A percentile compares a stretch with the other conserved stretches of the same genome.
Evolutionary conservation across 1,140 invertebrate genomes (phyloP).

Genomic region (Bradynema listronoti): DNA sequence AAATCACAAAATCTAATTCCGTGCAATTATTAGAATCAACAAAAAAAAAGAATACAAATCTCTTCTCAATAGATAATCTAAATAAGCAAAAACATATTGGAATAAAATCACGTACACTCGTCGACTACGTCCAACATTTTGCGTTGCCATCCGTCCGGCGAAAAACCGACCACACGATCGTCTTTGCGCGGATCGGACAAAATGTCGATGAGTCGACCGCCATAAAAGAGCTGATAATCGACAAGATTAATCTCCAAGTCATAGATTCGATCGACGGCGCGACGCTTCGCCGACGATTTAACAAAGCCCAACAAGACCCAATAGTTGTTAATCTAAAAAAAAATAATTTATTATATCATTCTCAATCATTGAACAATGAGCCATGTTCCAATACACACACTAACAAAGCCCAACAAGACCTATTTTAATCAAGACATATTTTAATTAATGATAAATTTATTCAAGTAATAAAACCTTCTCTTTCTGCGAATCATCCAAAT

Average conservation of each 20-base stretch:
- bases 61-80: too few species aligned
- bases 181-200: slow-evolving; percentile 53
- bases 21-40: too few species aligned
- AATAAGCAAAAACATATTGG: slow-evolving; percentile 15
- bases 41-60: too few species aligned
- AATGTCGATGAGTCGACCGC: slow-evolving; percentile 52
- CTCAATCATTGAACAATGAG: slow-evolving; percentile 4
- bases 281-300: slow-evolving; percentile 17
- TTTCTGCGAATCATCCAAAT: slow-evolving; percentile 48
- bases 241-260: slow-evolving; percentile 52
- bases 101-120: slow-evolving; percentile 29
- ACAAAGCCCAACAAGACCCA: slow-evolving; percentile 51
- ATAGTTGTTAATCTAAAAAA: slow-evolving; percentile 36
- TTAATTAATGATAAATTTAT: not conserved
- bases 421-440: too few species aligned
- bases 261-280: slow-evolving; percentile 35
- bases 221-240: slow-evolving; percentile 53
- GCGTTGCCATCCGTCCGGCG: slow-evolving; percentile 54
- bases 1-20: too few species aligned
- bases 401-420: too few species aligned
- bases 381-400: too few species aligned
- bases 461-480: slow-evolving; percentile 33
- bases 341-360: slow-evolving; percentile 2
- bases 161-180: slow-evolving; percentile 55
- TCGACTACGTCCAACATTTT: slow-evolving; percentile 56